Evolutionary conservation across 1,140 invertebrate genomes (phyloP).

Genomic region (Brachionus paranguensis): DNA sequence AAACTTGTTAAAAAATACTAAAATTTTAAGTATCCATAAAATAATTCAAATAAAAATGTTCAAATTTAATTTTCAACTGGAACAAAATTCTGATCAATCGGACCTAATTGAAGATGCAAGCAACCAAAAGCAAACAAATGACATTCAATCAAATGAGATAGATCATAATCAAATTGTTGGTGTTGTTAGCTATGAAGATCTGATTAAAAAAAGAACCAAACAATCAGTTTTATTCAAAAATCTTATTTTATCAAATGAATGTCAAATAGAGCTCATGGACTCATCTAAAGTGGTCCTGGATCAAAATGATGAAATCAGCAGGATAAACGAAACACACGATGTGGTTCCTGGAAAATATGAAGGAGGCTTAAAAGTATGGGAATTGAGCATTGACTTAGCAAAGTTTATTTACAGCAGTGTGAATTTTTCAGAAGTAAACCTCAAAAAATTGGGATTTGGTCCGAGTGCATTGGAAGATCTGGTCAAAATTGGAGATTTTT

Average conservation of each 20-base stretch:
- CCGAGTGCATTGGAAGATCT: background rate
- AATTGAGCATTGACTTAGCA: conserved; percentile 24
- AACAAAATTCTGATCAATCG: background rate
- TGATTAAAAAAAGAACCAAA: background rate
- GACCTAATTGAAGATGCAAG: background rate
- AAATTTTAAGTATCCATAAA: background rate
- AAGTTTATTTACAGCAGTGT: background rate
- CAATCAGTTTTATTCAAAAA: background rate
- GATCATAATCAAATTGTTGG: background rate
- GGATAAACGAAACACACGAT: conserved; percentile 27
- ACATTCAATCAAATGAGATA: background rate
- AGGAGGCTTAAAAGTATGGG: conserved; percentile 35
- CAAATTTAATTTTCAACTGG: background rate
- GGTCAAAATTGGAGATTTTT: background rate
- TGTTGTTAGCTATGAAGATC: background rate
- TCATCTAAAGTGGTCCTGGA: background rate
- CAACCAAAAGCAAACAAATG: background rate
- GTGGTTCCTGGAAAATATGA: conserved; percentile 28
- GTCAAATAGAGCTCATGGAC: conserved; percentile 1
- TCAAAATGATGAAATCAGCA: background rate
- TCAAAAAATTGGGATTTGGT: background rate
- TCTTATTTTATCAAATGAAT: background rate
- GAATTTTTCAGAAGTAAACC: background rate
- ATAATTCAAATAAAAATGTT: background rate
- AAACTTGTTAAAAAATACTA: background rate